phyloP scores from a whole-genome alignment of 2,797 vertebrate genomes.

The Erithacus rubecula region DNA sequence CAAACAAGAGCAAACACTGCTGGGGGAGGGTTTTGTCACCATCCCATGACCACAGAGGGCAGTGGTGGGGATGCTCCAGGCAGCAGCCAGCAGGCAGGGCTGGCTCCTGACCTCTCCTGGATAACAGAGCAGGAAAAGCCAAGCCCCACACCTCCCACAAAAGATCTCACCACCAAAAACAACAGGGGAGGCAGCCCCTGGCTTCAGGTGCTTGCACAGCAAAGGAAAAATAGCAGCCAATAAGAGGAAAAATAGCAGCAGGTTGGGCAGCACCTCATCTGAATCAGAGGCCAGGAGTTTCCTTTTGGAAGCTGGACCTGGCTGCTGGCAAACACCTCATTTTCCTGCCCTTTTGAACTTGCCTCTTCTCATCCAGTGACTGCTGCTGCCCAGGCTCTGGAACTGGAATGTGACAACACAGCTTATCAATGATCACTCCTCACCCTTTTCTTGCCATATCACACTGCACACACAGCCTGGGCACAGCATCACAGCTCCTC shows the following conservation, averaged over 20 bases:
- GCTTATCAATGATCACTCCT: rapidly evolving
- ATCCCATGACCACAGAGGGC: rapidly evolving
- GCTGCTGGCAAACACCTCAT: background rate
- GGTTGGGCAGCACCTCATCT: background rate
- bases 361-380: background rate
- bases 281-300: background rate
- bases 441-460: background rate
- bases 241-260: background rate
- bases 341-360: background rate
- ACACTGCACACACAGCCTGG: rapidly evolving
- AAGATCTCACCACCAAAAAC: rapidly evolving
- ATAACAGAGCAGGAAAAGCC: background rate
- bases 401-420: rapidly evolving
- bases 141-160: rapidly evolving
- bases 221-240: background rate
- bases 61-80: rapidly evolving
- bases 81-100: background rate
- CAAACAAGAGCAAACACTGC: rapidly evolving
- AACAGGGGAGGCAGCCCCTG: background rate
- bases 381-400: background rate
- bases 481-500: background rate
- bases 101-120: background rate
- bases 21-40: background rate
- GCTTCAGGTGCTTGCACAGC: background rate
- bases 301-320: background rate